Percentiles rank a stretch among this genome's conserved stretches.
These are phyloP conservation scores for Allophyes oxyacanthae DNA, from an alignment of 2,888 invertebrate genomes.

Conservation along the genomic window DNA sequence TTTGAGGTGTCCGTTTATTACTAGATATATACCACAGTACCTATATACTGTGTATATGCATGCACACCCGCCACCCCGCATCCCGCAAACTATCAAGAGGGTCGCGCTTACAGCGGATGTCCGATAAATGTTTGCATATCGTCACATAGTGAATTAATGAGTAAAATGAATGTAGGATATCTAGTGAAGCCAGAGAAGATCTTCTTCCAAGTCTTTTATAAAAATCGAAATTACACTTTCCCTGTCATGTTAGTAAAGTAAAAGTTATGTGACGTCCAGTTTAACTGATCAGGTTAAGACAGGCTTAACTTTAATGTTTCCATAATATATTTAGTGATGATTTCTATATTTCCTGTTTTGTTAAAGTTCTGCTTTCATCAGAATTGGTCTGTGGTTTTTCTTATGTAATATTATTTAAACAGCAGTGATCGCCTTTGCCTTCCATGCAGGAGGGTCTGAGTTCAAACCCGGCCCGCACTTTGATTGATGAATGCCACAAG, in stretches of 20 bases:
- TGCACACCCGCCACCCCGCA: too few species aligned
- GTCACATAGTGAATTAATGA: too few species aligned
- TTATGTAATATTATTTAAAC: constrained; percentile 3
- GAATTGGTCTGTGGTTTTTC: constrained; percentile 21
- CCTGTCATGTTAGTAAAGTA: constrained; percentile 34
- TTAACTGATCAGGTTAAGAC: constrained; percentile 35
- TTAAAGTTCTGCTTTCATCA: constrained; percentile 35
- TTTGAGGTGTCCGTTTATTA: too few species aligned
- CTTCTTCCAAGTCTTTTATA: neutral
- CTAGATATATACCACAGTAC: too few species aligned
- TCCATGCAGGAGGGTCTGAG: too few species aligned
- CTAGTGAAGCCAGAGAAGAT: neutral
- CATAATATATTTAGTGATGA: constrained; percentile 26
- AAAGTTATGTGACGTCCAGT: constrained; percentile 33
- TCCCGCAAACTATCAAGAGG: too few species aligned
- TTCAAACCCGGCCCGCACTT: too few species aligned
- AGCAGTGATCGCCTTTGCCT: too few species aligned
- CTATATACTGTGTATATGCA: too few species aligned
- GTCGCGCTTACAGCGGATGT: too few species aligned
- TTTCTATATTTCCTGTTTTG: constrained; percentile 6
- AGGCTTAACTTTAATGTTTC: constrained; percentile 10
- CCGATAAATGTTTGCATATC: too few species aligned
- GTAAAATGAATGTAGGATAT: neutral
- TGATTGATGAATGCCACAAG: too few species aligned
- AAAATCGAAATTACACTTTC: constrained; percentile 36